phyloP scores from a whole-genome alignment of 1,140 invertebrate genomes.

The Drosophila hydei region DNA sequence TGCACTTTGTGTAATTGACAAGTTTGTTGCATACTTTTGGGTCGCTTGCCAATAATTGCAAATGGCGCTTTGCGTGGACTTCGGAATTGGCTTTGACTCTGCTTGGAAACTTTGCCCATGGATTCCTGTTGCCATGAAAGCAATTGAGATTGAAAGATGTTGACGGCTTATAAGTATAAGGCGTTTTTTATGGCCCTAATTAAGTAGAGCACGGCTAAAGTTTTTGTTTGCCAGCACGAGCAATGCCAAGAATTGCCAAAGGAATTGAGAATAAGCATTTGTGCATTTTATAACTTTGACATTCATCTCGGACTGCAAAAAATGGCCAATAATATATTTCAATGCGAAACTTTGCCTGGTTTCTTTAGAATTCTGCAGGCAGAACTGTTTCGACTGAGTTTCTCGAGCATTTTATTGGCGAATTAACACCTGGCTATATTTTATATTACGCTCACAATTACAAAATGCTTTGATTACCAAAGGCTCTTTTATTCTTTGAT shows the following conservation, averaged over 20 bases:
- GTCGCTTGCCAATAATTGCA: conserved; percentile 42
- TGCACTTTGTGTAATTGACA: conserved; percentile 52
- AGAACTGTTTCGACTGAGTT: neutral
- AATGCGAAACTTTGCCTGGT: neutral
- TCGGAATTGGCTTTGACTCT: neutral
- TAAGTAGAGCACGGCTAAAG: conserved; percentile 13
- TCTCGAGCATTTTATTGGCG: neutral
- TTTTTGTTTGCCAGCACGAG: neutral
- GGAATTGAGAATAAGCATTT: neutral
- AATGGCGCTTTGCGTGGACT: conserved; percentile 13
- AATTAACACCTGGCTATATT: too few species aligned
- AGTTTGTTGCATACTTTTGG: conserved; percentile 51
- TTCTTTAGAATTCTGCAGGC: neutral
- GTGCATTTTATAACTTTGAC: neutral
- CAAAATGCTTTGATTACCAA: too few species aligned
- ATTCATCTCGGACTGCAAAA: neutral
- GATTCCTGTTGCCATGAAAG: conserved; percentile 7
- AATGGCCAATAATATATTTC: neutral
- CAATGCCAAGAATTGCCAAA: neutral
- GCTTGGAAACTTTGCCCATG: conserved; percentile 9
- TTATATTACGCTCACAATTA: too few species aligned
- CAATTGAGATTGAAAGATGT: conserved; percentile 19
- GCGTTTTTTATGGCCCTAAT: conserved; percentile 6
- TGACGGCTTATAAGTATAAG: conserved; percentile 11
- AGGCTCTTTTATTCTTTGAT: too few species aligned